Conservation (phyloP, 2,797 vertebrate species). For the Chiroxiphia lanceolata region DNA sequence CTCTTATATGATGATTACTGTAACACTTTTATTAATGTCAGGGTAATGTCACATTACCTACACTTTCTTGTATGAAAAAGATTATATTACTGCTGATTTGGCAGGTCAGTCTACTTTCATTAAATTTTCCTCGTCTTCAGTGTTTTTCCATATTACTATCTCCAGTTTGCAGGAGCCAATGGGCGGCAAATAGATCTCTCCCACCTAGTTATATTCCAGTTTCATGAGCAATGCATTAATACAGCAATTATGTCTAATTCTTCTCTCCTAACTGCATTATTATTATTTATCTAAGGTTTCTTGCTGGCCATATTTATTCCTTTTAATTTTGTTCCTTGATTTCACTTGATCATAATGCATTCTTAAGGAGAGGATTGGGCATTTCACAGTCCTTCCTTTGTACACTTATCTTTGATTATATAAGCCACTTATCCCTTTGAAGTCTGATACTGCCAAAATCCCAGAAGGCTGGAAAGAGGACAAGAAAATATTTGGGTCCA, state of each 20-base stretch:
- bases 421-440: slow-evolving; percentile 24
- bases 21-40: neutral
- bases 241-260: slow-evolving; percentile 30
- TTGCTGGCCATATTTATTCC: neutral
- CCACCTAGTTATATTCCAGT: slow-evolving; percentile 36
- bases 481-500: neutral
- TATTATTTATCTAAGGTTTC: slow-evolving; percentile 52
- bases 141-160: neutral
- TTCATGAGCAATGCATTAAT: slow-evolving; percentile 39
- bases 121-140: slow-evolving; percentile 6
- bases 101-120: slow-evolving; percentile 2
- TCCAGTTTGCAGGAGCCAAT: slow-evolving; percentile 20
- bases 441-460: neutral
- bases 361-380: neutral
- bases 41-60: neutral
- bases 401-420: slow-evolving; percentile 10
- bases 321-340: slow-evolving; percentile 1
- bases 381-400: neutral
- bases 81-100: neutral
- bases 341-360: neutral
- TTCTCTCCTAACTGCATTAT: slow-evolving; percentile 1
- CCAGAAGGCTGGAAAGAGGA: neutral
- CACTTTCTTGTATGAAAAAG: neutral
- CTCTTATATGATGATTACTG: neutral
- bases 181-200: slow-evolving; percentile 47